Conservation (phyloP, 2,113 vertebrate species). For the Aspiorhynchus laticeps region DNA sequence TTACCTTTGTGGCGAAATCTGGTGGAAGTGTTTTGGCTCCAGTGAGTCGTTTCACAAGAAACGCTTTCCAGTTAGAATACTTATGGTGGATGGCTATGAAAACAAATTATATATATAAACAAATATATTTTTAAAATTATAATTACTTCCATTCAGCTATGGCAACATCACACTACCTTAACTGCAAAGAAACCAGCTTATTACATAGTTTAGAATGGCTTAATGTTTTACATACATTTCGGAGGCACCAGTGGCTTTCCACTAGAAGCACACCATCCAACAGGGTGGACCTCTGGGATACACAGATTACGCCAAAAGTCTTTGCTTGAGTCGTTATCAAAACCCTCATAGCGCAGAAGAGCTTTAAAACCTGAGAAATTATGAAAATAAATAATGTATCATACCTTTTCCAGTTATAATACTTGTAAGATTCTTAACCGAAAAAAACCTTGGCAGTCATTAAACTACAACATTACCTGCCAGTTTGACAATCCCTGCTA, state of each 20-base stretch:
- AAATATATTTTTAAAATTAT: background rate
- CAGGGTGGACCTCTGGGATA: constrained; percentile 91
- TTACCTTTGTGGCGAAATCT: constrained; percentile 94
- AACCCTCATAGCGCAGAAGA: constrained; percentile 94
- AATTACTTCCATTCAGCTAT: constrained; percentile 1
- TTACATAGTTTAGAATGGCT: background rate
- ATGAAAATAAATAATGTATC: background rate
- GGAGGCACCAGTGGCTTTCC: constrained; percentile 96
- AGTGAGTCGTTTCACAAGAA: constrained; percentile 98
- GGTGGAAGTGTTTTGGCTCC: constrained; percentile 98
- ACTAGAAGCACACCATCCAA: constrained; percentile 96
- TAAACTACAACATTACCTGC: constrained; percentile 77
- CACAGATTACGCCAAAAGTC: constrained; percentile 98
- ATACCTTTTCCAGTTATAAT: background rate
- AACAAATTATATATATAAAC: background rate
- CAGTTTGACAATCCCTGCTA: constrained; percentile 91
- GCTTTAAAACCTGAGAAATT: constrained; percentile 88
- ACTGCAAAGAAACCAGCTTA: background rate
- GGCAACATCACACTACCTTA: background rate
- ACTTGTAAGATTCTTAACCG: background rate
- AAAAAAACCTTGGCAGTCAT: too few species aligned
- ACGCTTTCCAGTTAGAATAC: constrained; percentile 98
- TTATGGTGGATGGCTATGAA: constrained; percentile 93
- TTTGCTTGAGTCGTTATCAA: constrained; percentile 91
- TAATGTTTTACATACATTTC: constrained; percentile 81